Evolutionary conservation across 2,888 invertebrate species (phyloP).

Genomic region (Oscheius sp.): DNA sequence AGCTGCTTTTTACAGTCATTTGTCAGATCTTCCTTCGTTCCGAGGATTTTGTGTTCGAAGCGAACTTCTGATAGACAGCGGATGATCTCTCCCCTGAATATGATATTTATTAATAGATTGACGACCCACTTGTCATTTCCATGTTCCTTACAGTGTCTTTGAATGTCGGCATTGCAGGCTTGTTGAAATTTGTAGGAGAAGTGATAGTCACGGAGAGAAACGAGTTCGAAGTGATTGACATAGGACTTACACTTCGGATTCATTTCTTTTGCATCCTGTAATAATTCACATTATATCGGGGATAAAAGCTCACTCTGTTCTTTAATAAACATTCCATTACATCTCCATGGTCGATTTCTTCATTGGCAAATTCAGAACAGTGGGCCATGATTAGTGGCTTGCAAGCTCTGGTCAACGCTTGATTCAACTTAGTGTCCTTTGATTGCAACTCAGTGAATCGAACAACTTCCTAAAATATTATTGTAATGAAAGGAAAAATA

Average conservation of each 20-base stretch:
- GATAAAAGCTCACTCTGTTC: constrained; percentile 79
- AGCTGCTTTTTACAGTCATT: constrained; percentile 90
- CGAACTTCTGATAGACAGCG: constrained; percentile 88
- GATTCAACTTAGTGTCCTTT: constrained; percentile 87
- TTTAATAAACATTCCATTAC: constrained; percentile 91
- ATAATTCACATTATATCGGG: neutral
- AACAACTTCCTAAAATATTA: constrained; percentile 76
- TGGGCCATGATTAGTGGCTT: constrained; percentile 81
- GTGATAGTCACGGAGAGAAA: constrained; percentile 89
- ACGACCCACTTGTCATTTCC: constrained; percentile 64
- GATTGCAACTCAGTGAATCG: constrained; percentile 89
- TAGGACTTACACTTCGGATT: constrained; percentile 77
- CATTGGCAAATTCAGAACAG: constrained; percentile 73
- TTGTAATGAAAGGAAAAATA: neutral
- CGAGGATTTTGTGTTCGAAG: constrained; percentile 76
- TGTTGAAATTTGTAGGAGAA: constrained; percentile 87
- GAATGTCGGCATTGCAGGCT: constrained; percentile 80
- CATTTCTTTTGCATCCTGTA: constrained; percentile 45
- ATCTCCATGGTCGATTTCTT: constrained; percentile 81
- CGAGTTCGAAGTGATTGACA: constrained; percentile 95
- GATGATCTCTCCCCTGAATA: constrained; percentile 76
- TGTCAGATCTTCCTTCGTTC: constrained; percentile 80
- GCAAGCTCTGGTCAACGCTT: constrained; percentile 84
- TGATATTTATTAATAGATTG: neutral
- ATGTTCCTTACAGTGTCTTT: constrained; percentile 74